Evolutionary conservation across 2,888 invertebrate genomes (phyloP).

Genomic region (Spisula solida): DNA sequence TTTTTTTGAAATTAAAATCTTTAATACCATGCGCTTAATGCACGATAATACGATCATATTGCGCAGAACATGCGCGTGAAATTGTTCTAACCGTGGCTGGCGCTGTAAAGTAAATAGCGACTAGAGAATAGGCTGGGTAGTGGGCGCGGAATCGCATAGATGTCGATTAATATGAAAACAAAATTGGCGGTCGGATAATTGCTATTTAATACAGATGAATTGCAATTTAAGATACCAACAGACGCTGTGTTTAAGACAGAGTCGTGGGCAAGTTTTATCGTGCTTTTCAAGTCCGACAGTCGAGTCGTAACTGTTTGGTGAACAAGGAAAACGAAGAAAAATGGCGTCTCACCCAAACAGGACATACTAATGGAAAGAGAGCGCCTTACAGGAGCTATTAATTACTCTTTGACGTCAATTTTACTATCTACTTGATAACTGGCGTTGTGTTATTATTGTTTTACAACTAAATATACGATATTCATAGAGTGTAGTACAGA

Average conservation of each 20-base stretch:
- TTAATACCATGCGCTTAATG: slow-evolving; percentile 46
- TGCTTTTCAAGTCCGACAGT: slow-evolving; percentile 14
- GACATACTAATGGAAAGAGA: background rate
- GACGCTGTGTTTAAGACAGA: background rate
- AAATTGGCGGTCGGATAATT: slow-evolving; percentile 27
- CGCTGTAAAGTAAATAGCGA: slow-evolving; percentile 49
- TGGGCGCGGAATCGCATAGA: background rate
- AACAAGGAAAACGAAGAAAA: slow-evolving; percentile 24
- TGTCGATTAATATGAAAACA: slow-evolving; percentile 9
- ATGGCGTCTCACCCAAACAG: slow-evolving; percentile 24
- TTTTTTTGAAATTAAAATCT: slow-evolving; percentile 17
- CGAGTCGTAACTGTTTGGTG: slow-evolving; percentile 1
- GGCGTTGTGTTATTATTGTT: background rate
- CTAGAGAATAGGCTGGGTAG: background rate
- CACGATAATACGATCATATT: slow-evolving; percentile 13
- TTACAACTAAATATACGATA: slow-evolving; percentile 3
- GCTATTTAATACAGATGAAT: slow-evolving; percentile 41
- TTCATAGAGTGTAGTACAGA: background rate
- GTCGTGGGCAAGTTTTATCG: slow-evolving; percentile 7
- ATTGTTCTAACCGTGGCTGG: slow-evolving; percentile 32
- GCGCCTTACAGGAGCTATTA: slow-evolving; percentile 23
- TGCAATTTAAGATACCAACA: background rate
- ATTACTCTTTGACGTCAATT: slow-evolving; percentile 33
- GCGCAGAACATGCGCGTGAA: slow-evolving; percentile 53
- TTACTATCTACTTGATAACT: background rate